Conservation (phyloP, 2,113 vertebrate genomes). For the Athene noctua region DNA sequence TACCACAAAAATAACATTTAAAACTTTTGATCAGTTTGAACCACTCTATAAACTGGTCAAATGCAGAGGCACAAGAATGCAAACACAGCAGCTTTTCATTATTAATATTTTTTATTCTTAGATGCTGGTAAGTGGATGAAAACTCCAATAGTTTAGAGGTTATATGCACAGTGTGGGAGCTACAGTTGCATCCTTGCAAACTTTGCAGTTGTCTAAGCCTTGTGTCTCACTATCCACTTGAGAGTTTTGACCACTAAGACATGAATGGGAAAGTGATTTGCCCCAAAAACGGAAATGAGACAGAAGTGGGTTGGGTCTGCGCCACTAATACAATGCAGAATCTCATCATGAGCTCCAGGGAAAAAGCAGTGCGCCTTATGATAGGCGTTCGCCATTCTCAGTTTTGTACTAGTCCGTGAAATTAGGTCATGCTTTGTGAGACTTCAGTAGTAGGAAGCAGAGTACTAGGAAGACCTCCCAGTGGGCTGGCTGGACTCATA, state of each 20-base stretch:
- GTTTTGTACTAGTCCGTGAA: not conserved
- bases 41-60: not conserved
- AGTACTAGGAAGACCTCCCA: not conserved
- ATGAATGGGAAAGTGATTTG: not conserved
- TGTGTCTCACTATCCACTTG: not conserved
- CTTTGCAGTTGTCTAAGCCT: not conserved
- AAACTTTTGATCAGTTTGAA: constrained; percentile 1
- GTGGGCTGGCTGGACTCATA: not conserved
- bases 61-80: not conserved
- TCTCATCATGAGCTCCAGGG: not conserved
- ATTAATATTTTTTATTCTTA: not conserved
- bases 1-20: constrained; percentile 2
- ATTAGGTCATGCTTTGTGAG: not conserved
- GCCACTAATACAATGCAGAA: not conserved
- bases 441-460: not conserved
- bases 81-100: not conserved
- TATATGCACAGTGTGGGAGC: not conserved
- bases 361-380: not conserved
- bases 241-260: not conserved
- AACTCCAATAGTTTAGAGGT: not conserved
- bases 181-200: not conserved
- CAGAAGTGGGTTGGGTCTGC: not conserved
- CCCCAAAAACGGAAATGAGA: not conserved
- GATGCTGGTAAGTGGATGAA: not conserved
- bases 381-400: not conserved